These are phyloP conservation scores for Brachionus plicatilis DNA, from an alignment of 1,140 invertebrate genomes.

Conservation along the genomic window DNA sequence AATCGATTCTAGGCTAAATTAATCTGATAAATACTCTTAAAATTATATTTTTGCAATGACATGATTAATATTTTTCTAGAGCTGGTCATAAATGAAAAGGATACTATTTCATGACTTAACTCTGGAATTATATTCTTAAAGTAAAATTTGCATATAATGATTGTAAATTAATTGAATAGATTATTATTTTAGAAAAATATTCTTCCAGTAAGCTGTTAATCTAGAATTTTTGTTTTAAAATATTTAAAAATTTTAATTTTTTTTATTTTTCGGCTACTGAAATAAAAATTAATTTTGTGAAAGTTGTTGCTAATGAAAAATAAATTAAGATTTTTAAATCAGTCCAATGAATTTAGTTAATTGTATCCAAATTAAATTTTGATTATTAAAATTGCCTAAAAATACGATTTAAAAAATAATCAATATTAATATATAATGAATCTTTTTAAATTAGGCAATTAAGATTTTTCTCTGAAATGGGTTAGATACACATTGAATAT, in stretches of 20 bases:
- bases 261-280: neutral
- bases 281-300: neutral
- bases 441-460: neutral
- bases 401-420: neutral
- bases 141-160: too few relatives aligned
- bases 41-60: neutral
- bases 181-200: too few relatives aligned
- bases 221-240: neutral
- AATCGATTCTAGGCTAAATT: neutral
- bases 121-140: too few relatives aligned
- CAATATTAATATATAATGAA: neutral
- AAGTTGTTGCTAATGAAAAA: neutral
- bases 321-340: neutral
- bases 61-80: too few relatives aligned
- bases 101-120: too few relatives aligned
- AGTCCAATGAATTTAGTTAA: neutral
- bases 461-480: neutral
- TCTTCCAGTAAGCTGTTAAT: too few relatives aligned
- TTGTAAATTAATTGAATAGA: too few relatives aligned
- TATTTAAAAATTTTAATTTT: neutral
- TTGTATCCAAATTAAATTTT: neutral
- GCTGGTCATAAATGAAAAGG: too few relatives aligned
- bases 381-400: neutral
- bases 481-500: too few relatives aligned
- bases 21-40: neutral